Conservation (phyloP, 2,797 vertebrate species). For the Enteromius unitaeniatus region DNA sequence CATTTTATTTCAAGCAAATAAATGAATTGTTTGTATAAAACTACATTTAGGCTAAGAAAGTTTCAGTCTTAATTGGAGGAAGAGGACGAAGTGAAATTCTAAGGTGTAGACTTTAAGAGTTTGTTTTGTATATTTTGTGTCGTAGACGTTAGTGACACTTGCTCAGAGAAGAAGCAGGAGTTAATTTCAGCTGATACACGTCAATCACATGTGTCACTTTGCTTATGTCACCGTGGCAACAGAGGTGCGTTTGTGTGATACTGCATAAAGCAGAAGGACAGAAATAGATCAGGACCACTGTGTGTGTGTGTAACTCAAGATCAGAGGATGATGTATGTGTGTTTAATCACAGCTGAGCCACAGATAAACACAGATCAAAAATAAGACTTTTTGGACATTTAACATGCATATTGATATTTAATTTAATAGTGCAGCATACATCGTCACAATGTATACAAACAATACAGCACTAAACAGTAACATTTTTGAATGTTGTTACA, state of each 20-base stretch:
- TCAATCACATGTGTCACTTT: constrained; percentile 27
- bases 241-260: not conserved
- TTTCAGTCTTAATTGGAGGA: not conserved
- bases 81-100: not conserved
- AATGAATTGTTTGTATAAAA: not conserved
- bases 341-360: constrained; percentile 46
- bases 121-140: not conserved
- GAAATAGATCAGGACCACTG: constrained; percentile 41
- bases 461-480: not conserved
- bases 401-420: not conserved
- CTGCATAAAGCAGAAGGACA: constrained; percentile 45
- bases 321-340: constrained; percentile 44
- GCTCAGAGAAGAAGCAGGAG: not conserved
- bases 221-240: constrained; percentile 3
- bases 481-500: not conserved
- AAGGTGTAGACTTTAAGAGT: not conserved
- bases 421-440: not conserved
- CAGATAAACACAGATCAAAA: not conserved
- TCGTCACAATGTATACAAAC: not conserved
- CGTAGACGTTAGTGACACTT: not conserved
- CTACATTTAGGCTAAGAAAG: not conserved
- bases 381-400: not conserved
- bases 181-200: constrained; percentile 18
- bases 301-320: constrained; percentile 50
- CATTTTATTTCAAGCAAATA: not conserved